Evolutionary conservation across 2,113 vertebrate species (phyloP).

Genomic region (Anguilla rostrata): DNA sequence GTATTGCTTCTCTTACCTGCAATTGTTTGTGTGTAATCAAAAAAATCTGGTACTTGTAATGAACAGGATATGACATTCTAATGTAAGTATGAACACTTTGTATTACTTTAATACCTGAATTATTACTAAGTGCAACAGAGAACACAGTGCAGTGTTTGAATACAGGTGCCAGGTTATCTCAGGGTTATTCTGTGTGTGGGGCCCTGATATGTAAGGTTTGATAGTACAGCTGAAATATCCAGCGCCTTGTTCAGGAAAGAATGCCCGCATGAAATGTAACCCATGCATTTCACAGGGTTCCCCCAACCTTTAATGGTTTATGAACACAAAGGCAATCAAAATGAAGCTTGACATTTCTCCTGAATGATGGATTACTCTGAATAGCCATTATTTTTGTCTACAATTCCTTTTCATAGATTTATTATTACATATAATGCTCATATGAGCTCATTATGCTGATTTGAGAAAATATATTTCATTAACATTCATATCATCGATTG

Average conservation of each 20-base stretch:
- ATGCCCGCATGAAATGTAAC: conserved; percentile 13
- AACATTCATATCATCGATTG: no score
- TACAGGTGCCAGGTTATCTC: neutral
- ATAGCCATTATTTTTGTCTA: no score
- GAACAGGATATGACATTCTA: no score
- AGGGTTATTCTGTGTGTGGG: neutral
- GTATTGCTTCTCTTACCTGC: neutral
- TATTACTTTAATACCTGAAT: neutral
- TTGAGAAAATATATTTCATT: no score
- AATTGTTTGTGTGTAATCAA: no score
- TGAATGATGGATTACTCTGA: neutral
- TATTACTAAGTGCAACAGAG: neutral
- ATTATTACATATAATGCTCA: no score
- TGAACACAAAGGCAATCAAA: conserved; percentile 4
- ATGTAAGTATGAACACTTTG: neutral
- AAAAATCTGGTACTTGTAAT: neutral
- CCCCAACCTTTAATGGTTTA: neutral
- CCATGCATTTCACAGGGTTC: neutral
- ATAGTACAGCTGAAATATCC: neutral
- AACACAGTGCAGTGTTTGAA: neutral
- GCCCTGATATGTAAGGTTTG: neutral
- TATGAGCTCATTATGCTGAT: no score
- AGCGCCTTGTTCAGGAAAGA: neutral
- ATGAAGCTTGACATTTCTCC: neutral
- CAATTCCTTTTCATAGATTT: no score